A percentile compares a stretch with the other conserved stretches of the same genome.
phyloP scores from a whole-genome alignment of 2,888 invertebrate species.

The Litoditis marina region DNA sequence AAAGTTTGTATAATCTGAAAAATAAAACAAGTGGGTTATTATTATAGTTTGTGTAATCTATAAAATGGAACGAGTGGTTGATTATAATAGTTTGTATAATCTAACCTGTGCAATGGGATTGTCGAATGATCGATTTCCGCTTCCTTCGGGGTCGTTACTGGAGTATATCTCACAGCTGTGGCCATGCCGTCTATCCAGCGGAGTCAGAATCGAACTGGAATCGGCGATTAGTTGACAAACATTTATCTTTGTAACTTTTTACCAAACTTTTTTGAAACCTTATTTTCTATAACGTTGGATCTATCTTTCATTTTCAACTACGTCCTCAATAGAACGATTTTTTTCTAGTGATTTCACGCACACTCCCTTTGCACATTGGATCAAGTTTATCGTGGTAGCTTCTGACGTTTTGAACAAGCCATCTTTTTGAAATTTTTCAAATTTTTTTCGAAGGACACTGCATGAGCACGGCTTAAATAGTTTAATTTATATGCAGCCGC shows the following conservation, averaged over 20 bases:
- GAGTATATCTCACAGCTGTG: conserved; percentile 49
- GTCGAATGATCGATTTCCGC: conserved; percentile 25
- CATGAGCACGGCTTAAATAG: too few species aligned
- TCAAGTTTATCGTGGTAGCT: too few species aligned
- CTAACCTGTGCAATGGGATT: conserved; percentile 51
- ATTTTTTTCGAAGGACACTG: too few species aligned
- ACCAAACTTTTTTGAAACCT: not conserved
- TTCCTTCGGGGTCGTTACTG: conserved; percentile 23
- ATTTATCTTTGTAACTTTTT: not conserved
- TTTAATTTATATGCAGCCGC: too few species aligned
- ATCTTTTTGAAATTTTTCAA: too few species aligned
- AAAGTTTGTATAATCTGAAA: not conserved
- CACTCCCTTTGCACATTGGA: too few species aligned
- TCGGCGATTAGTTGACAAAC: not conserved
- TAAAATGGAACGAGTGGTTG: not conserved
- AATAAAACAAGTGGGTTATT: not conserved
- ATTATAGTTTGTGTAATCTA: not conserved
- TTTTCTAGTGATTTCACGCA: too few species aligned
- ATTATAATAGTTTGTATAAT: not conserved
- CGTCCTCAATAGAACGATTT: too few species aligned
- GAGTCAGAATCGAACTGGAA: conserved; percentile 38
- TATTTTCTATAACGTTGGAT: not conserved
- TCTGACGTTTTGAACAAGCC: too few species aligned
- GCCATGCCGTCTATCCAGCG: conserved; percentile 45
- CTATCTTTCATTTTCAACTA: conserved; percentile 5